A percentile compares a stretch with the other conserved stretches of the same genome.
These are phyloP conservation scores for Eospalax fontanierii DNA, from an alignment of 2,797 vertebrate species.

Conservation along the genomic window DNA sequence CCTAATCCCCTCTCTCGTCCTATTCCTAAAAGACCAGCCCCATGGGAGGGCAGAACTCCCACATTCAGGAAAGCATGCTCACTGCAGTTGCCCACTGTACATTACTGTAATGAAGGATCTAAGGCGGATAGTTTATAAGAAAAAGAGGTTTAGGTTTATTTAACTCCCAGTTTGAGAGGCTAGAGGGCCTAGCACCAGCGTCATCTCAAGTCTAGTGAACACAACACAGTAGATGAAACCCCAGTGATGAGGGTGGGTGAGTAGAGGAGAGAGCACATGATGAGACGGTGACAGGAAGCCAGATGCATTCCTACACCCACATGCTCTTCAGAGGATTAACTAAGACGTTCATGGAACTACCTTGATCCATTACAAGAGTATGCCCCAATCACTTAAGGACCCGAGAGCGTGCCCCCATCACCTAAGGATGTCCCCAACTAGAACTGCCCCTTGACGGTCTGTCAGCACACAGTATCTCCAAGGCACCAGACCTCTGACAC, in stretches of 20 bases:
- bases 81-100: neutral
- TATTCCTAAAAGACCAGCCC: neutral
- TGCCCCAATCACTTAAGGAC: no score
- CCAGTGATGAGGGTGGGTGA: no score
- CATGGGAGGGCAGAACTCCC: neutral
- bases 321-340: neutral
- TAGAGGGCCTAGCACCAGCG: neutral
- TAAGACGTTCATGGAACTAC: neutral
- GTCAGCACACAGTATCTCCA: neutral
- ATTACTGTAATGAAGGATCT: neutral
- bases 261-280: neutral
- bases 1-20: neutral
- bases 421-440: neutral
- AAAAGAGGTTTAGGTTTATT: neutral
- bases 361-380: neutral
- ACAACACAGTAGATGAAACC: neutral
- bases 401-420: neutral
- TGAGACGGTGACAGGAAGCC: neutral
- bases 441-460: no score
- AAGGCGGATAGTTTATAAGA: neutral
- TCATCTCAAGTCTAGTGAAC: neutral
- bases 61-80: no score
- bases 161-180: neutral
- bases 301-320: neutral
- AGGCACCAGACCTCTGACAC: neutral